Base-by-base conservation (phyloP, 2,888 invertebrate species). In the Steinernema hermaphroditum region DNA sequence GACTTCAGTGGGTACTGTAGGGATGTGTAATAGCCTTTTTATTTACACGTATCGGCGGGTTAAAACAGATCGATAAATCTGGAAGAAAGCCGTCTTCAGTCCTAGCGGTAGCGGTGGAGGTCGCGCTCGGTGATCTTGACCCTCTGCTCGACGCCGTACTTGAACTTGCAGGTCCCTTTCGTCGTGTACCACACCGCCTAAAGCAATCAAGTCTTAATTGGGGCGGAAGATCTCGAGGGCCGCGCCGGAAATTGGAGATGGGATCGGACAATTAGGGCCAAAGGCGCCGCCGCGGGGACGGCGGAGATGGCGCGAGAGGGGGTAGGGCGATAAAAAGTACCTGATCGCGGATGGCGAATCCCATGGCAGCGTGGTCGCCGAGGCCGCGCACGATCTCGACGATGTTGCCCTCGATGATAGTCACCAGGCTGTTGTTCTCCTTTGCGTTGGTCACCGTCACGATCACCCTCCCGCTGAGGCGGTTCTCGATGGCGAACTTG, bases 81-180 rank as follows among this genome's bases (percentile, higher is more conserved):
- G 37, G 37, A 4, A 37, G 37, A 12, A 37, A 37, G 37, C 37
- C 6, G 37, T 4, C 6, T 4, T 37, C n/a, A n/a, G n/a, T 37
- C 37, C 29, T 16, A 32, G 22, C 24, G 29, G 43, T 41, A 43
- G 2, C n/a, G 44, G 8, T 4, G 32, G 34, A 54, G 16, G 46
- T 69, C 43, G 29, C 2, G 54, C 62, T 88, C 86, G 62, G 83
- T 86, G 50, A 88, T 82, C 62, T 83, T 81, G n/a, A 88, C 87
- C 71, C 86, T 85, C 76, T 88, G 88, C 75, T 88, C 87, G 62
- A 88, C 84, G 19, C 88, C 88, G 77, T 86, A 88, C 37, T 87
- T 80, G 82, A 87, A 88, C 75, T 86, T 85, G 78, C 87, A 88
- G n/a, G 80, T 78, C 1, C 88, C 88, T 24, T 80, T 76, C 0